A percentile compares a stretch with the other conserved stretches of the same genome.
These are phyloP conservation scores for Dasypogon diadema DNA, from an alignment of 2,888 invertebrate genomes.

Conservation along the genomic window DNA sequence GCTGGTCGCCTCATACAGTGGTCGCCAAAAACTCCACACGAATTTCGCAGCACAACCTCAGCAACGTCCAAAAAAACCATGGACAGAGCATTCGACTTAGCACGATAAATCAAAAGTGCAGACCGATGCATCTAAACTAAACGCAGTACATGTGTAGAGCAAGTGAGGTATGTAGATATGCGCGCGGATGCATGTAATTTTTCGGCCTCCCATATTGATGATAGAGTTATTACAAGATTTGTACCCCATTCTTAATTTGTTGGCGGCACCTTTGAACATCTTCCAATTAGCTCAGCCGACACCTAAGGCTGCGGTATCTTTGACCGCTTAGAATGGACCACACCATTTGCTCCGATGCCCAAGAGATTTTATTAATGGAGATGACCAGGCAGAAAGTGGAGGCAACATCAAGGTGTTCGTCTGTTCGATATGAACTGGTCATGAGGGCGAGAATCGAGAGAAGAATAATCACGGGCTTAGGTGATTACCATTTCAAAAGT, in stretches of 20 bases:
- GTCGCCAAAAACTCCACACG: constrained; percentile 5
- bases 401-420: constrained; percentile 32
- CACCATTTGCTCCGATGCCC: constrained; percentile 50
- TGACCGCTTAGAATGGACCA: constrained; percentile 59
- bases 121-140: constrained; percentile 17
- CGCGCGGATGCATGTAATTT: constrained; percentile 49
- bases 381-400: constrained; percentile 56
- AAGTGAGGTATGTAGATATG: constrained; percentile 5
- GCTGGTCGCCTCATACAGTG: constrained; percentile 2
- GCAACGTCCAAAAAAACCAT: neutral
- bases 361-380: constrained; percentile 56
- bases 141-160: neutral
- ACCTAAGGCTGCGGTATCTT: constrained; percentile 62
- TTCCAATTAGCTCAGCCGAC: constrained; percentile 63
- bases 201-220: constrained; percentile 68
- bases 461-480: constrained; percentile 27
- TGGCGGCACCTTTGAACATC: constrained; percentile 62
- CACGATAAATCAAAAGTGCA: constrained; percentile 41
- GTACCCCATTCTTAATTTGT: constrained; percentile 61
- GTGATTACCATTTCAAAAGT: constrained; percentile 49
- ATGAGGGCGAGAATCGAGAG: constrained; percentile 10
- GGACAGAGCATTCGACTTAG: neutral
- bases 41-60: neutral
- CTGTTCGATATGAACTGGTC: neutral
- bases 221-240: constrained; percentile 68